Percentiles rank a stretch among this genome's conserved stretches.
Evolutionary conservation across 1,140 invertebrate species (phyloP).

Genomic region (Ladona fulva): DNA sequence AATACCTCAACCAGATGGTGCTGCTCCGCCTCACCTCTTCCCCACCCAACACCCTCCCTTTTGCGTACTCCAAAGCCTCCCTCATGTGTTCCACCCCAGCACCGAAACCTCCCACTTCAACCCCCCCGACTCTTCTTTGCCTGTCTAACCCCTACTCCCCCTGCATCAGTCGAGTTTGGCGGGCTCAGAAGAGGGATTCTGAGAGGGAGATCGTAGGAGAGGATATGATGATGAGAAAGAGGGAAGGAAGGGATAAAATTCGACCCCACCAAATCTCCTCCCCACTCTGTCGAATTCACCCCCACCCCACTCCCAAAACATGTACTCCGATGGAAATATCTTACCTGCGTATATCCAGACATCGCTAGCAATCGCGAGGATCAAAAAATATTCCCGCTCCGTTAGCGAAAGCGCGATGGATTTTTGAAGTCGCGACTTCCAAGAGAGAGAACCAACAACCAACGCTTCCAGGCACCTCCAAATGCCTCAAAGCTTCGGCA

Average conservation of each 20-base stretch:
- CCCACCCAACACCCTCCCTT: no score
- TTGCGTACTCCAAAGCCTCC: no score
- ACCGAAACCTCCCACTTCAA: no score
- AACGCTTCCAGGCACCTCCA: constrained; percentile 6
- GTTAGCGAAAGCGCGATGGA: background rate
- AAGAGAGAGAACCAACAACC: background rate
- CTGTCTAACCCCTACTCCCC: no score
- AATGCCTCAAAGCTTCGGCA: constrained; percentile 3
- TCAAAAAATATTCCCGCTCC: background rate
- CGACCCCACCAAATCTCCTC: no score
- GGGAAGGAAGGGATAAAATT: no score
- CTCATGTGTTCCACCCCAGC: no score
- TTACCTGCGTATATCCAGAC: background rate
- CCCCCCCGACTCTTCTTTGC: no score
- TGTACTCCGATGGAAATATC: background rate
- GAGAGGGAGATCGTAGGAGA: background rate
- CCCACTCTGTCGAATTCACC: no score
- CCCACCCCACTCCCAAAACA: background rate
- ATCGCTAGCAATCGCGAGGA: background rate
- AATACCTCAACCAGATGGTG: constrained; percentile 8
- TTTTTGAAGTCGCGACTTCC: background rate
- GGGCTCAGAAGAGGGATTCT: background rate
- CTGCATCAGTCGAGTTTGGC: no score
- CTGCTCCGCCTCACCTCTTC: background rate
- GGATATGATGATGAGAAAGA: no score